phyloP scores from a whole-genome alignment of 2,797 vertebrate genomes.

The Anas bernieri region DNA sequence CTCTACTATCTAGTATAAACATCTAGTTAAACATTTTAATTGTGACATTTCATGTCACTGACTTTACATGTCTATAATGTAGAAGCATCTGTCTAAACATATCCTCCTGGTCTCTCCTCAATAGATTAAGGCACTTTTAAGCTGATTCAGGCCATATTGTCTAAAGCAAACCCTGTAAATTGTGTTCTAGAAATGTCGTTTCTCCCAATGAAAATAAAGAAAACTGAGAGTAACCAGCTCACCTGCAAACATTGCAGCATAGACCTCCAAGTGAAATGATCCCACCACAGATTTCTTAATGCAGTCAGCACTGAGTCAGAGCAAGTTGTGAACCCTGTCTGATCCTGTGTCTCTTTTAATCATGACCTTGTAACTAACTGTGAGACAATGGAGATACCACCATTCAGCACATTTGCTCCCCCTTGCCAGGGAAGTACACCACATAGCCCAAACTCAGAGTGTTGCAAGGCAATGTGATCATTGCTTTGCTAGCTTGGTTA shows the following conservation, averaged over 20 bases:
- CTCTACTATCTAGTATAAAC: neutral
- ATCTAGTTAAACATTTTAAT: neutral
- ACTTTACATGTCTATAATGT: neutral
- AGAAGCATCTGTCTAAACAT: accelerated
- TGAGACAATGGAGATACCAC: accelerated
- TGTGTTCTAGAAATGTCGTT: neutral
- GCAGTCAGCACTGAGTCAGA: neutral
- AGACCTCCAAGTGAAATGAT: neutral
- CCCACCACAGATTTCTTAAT: neutral
- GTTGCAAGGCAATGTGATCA: neutral
- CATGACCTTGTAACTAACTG: neutral
- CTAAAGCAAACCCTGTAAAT: neutral
- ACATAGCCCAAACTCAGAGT: neutral
- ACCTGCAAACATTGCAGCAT: neutral
- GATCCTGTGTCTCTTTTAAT: neutral
- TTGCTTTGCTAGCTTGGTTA: neutral
- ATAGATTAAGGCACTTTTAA: neutral
- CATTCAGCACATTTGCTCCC: accelerated
- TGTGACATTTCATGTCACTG: neutral
- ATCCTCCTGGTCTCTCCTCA: neutral
- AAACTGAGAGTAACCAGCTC: neutral
- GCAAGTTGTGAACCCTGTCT: neutral
- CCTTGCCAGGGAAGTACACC: accelerated
- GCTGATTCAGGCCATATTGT: neutral
- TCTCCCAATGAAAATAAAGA: neutral